Evolutionary conservation across 1,140 invertebrate genomes (phyloP), one percentile per base, ranked within the genome.

Genomic region (Glomeris maerens): DNA sequence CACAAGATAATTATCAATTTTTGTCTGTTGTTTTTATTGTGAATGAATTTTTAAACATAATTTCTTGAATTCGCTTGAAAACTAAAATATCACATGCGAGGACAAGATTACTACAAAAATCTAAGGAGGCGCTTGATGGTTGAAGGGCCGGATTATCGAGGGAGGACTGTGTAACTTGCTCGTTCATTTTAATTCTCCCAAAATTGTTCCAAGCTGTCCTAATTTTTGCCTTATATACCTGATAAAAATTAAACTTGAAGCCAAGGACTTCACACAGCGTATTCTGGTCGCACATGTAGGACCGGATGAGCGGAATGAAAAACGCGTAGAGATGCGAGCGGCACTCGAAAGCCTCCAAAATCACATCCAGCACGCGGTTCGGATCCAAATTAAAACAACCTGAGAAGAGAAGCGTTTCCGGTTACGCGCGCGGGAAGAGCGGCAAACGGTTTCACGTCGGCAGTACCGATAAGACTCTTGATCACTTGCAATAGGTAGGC

Each of bases 321-420:
- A 91, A 72, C 13, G 67, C 51, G 46, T 63, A 54, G 27, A 62
- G 55, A 39, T 76, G 63, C 4, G 83, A 80, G 50, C 84, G 78
- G 56, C 81, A 84, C 67, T 98, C 94, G 74, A 98, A 97, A 13
- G 88, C 86, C 70, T 98, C 94, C 50, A 99, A 71, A 53, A 98
- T 84, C 48, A 98, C 82, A 64, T 98, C 95, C 52, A 98, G 69
- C 0, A 98, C 93, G 61, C 96, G 75, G 66, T 98, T 98, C 20
- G 96, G 96, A 72, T 99, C 95, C 60, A 99, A 76, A 73, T 98
- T 96, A 64, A 98, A 98, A 67, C 91, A 96, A 62, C 95, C 93
- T 93, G 65, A 47, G 25, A 38, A 27, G 26, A 20, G 22, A 52
- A 49, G 13, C 50, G 26, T n/a, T 14, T 10, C 13, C 26, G n/a